phyloP scores from a whole-genome alignment of 2,888 invertebrate genomes.

The Eupithecia centaureata region DNA sequence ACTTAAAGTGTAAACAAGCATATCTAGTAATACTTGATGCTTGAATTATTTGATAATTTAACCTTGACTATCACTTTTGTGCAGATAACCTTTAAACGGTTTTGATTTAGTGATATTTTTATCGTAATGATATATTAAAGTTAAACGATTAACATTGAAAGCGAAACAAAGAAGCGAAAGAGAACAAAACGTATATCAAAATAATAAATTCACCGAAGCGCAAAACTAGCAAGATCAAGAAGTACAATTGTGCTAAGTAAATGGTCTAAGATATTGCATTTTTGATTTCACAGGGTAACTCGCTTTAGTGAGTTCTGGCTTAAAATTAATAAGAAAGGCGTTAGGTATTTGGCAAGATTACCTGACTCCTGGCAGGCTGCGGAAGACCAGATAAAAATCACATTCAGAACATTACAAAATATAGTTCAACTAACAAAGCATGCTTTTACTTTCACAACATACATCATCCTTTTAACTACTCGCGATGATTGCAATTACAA shows the following conservation, averaged over 20 bases:
- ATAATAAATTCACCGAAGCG: conserved; percentile 11
- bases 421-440: conserved; percentile 73
- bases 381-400: conserved; percentile 83
- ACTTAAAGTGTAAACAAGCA: conserved; percentile 3
- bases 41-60: conserved; percentile 2
- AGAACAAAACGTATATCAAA: conserved; percentile 41
- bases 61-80: conserved; percentile 13
- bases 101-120: conserved; percentile 9
- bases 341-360: conserved; percentile 58
- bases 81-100: conserved; percentile 3
- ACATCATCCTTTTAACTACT: conserved; percentile 58
- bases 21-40: not conserved
- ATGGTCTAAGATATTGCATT: not conserved
- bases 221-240: conserved; percentile 2
- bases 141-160: conserved; percentile 40
- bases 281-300: conserved; percentile 8
- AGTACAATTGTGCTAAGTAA: not conserved
- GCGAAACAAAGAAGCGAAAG: conserved; percentile 37
- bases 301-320: not conserved
- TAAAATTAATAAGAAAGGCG: conserved; percentile 44
- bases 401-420: conserved; percentile 82
- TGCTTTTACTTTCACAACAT: conserved; percentile 64
- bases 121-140: conserved; percentile 15
- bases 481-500: conserved; percentile 73
- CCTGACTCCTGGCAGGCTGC: conserved; percentile 85